These are phyloP conservation scores for Eufriesea mexicana DNA, from an alignment of 1,140 invertebrate genomes.

Conservation along the genomic window DNA sequence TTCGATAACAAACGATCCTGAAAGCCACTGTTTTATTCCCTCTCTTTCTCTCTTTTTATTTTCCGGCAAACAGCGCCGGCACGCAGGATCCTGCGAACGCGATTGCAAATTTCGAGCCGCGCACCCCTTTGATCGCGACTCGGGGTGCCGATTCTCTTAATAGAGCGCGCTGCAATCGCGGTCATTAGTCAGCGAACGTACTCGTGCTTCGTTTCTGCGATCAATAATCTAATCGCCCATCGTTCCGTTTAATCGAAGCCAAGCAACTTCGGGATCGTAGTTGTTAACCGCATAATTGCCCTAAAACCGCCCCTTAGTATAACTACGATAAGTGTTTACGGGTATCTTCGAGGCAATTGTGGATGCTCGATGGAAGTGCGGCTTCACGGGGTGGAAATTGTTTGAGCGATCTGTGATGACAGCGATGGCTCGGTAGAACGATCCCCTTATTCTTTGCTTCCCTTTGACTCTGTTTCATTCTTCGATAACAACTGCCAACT, in stretches of 20 bases:
- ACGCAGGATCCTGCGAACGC: neutral
- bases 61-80: neutral
- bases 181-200: neutral
- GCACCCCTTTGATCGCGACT: too few relatives aligned
- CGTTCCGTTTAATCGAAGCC: conserved; percentile 41
- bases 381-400: conserved; percentile 8
- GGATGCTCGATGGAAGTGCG: conserved; percentile 21
- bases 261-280: conserved; percentile 21
- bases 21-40: neutral
- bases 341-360: conserved; percentile 43
- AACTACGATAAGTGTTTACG: conserved; percentile 48
- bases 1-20: neutral
- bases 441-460: neutral
- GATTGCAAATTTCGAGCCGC: neutral
- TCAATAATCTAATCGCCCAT: conserved; percentile 34
- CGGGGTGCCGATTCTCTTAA: too few relatives aligned
- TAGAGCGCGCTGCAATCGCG: neutral
- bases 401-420: neutral
- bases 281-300: conserved; percentile 44
- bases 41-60: neutral
- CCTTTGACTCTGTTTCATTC: neutral
- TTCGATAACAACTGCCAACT: neutral
- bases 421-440: neutral
- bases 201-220: conserved; percentile 5
- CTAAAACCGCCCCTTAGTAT: conserved; percentile 31